Evolutionary conservation across 2,113 vertebrate species (phyloP).

Genomic region (Trogon surrucura): DNA sequence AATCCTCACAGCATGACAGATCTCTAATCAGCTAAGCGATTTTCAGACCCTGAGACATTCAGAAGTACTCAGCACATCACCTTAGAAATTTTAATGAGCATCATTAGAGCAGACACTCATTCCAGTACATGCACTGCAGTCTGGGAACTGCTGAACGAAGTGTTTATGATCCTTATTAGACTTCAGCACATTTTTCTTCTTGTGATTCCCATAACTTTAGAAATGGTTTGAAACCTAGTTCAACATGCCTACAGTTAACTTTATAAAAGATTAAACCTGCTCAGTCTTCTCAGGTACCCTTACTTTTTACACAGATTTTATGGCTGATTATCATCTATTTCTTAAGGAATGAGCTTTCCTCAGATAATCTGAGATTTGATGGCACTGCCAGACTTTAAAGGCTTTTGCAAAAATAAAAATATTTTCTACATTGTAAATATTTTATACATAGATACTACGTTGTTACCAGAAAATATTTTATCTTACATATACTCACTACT

Average conservation of each 20-base stretch:
- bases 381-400: fast-evolving
- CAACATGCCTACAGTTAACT: not conserved
- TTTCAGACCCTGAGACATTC: not conserved
- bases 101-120: conserved; percentile 27
- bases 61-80: conserved; percentile 10
- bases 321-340: not conserved
- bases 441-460: not conserved
- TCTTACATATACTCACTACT: not conserved
- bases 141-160: conserved; percentile 5
- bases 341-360: not conserved
- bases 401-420: not conserved
- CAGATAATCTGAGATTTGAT: not conserved
- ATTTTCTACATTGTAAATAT: not conserved
- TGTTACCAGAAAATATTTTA: not conserved
- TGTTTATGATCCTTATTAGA: conserved; percentile 1
- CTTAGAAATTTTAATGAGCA: conserved; percentile 15
- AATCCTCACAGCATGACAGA: conserved; percentile 8
- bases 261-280: not conserved
- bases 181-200: not conserved
- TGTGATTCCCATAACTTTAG: not conserved
- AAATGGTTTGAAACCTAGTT: not conserved
- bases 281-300: not conserved
- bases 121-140: not conserved
- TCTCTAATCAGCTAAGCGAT: conserved; percentile 7
- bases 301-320: not conserved